Evolutionary conservation across 2,888 invertebrate species (phyloP).

Genomic region (Archips crataeganus): DNA sequence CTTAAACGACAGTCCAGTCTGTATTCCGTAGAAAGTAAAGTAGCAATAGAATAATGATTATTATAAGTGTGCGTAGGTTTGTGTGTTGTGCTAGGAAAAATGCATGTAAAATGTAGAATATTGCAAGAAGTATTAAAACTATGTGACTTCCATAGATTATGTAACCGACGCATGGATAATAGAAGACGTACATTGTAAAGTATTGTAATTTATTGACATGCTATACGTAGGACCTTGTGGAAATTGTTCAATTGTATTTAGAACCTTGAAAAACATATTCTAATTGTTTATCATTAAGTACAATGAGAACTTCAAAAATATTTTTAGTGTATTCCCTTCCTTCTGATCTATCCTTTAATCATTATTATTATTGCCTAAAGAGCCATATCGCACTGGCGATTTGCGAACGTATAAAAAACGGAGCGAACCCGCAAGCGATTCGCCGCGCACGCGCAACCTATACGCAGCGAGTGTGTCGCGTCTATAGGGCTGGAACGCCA

Average conservation of each 20-base stretch:
- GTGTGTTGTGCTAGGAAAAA: slow-evolving; percentile 70
- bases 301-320: slow-evolving; percentile 26
- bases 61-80: slow-evolving; percentile 61
- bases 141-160: slow-evolving; percentile 54
- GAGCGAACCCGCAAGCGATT: no score
- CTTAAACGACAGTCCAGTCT: slow-evolving; percentile 52
- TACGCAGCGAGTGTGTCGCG: no score
- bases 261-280: slow-evolving; percentile 16
- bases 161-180: slow-evolving; percentile 60
- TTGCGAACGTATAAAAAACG: no score
- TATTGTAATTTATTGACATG: slow-evolving; percentile 43
- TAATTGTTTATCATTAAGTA: slow-evolving; percentile 15
- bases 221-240: slow-evolving; percentile 40
- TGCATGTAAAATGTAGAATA: slow-evolving; percentile 73
- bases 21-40: slow-evolving; percentile 58
- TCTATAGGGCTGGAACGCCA: no score
- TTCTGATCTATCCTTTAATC: no score
- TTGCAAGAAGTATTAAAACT: slow-evolving; percentile 54
- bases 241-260: slow-evolving; percentile 44
- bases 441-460: no score
- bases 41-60: slow-evolving; percentile 67
- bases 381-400: no score
- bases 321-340: slow-evolving; percentile 24
- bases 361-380: no score
- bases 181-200: slow-evolving; percentile 48